These are phyloP conservation scores for Tragelaphus strepsiceros DNA, from an alignment of 2,113 vertebrate genomes.

Conservation along the genomic window DNA sequence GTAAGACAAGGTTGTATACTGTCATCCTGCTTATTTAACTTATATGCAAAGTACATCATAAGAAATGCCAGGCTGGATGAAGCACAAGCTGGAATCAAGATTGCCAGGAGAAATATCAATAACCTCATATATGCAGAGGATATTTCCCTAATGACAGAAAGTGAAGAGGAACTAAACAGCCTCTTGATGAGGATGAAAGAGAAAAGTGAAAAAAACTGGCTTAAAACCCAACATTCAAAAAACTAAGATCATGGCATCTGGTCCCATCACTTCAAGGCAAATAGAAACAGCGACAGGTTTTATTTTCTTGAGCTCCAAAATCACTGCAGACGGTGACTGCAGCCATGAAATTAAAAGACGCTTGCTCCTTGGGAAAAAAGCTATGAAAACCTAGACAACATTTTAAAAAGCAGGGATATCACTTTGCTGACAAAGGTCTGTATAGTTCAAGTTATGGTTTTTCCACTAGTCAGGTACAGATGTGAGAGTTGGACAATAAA, in stretches of 20 bases:
- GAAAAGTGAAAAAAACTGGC: not conserved
- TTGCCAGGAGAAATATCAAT: not conserved
- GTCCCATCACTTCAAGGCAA: not conserved
- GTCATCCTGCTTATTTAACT: not conserved
- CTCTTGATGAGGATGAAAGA: not conserved
- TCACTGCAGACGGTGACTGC: not conserved
- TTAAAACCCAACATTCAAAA: not conserved
- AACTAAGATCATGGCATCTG: not conserved
- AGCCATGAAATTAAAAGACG: not conserved
- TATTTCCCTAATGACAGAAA: not conserved
- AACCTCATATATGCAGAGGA: not conserved
- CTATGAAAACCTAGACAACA: not conserved
- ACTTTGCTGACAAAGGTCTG: not conserved
- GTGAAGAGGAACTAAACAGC: not conserved
- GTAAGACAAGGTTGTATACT: not conserved
- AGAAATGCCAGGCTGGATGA: not conserved
- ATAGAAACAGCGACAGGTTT: not conserved
- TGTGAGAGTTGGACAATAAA: not conserved
- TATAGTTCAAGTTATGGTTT: not conserved
- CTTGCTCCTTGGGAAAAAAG: not conserved
- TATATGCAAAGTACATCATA: not conserved
- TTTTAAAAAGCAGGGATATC: not conserved
- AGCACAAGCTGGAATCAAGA: not conserved
- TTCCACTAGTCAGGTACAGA: fast-evolving
- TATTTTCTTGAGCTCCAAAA: not conserved